Percentiles rank a stretch among this genome's conserved stretches.
Evolutionary conservation across 2,797 vertebrate genomes (phyloP).

Genomic region (Epinephelus awoara): DNA sequence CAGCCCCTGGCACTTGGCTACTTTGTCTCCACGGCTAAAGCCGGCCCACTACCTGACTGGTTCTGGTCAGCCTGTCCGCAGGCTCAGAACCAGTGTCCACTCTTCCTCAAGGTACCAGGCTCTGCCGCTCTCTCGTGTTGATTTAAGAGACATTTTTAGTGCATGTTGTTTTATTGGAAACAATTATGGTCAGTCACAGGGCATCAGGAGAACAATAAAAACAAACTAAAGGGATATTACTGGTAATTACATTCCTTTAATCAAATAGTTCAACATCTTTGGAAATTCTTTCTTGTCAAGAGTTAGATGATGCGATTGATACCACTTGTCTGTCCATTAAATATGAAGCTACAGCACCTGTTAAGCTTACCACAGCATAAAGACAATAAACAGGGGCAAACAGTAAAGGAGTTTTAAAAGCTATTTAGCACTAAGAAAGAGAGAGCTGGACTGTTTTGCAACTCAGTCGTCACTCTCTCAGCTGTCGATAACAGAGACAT

Average conservation of each 20-base stretch:
- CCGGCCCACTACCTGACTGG: slow-evolving; percentile 97
- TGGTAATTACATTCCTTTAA: neutral
- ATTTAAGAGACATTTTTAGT: neutral
- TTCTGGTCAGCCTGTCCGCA: slow-evolving; percentile 99
- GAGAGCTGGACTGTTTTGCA: no score
- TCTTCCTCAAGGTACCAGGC: slow-evolving; percentile 95
- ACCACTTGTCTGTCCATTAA: neutral
- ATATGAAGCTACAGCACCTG: neutral
- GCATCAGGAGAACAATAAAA: neutral
- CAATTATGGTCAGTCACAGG: neutral
- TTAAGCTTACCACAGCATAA: slow-evolving; percentile 4
- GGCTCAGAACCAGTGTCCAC: slow-evolving; percentile 99
- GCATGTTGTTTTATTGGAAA: no score
- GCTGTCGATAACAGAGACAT: no score
- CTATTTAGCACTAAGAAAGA: no score
- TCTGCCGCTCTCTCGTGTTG: neutral
- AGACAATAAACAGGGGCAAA: neutral
- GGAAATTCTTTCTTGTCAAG: neutral
- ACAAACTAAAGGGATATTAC: neutral
- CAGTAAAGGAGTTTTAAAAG: no score
- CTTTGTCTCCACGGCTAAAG: slow-evolving; percentile 98
- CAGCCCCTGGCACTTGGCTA: slow-evolving; percentile 98
- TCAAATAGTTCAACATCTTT: neutral
- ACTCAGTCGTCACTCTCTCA: no score
- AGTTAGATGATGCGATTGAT: neutral